Percentiles rank a stretch among this genome's conserved stretches.
Conservation (phyloP, 2,888 invertebrate species). For the Diachrysia chrysitis region DNA sequence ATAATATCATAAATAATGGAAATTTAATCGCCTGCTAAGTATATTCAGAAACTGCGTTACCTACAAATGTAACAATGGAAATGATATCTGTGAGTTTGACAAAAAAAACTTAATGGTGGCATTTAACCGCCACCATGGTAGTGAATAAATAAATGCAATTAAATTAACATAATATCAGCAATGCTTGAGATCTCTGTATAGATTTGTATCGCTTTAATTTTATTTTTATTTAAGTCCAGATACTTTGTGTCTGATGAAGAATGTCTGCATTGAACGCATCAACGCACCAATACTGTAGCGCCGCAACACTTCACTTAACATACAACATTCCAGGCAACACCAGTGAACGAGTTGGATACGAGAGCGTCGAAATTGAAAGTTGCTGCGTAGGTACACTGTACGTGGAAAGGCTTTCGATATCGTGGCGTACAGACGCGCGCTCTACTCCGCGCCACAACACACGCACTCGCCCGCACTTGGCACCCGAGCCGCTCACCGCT, state of each 20-base stretch:
- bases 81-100: neutral
- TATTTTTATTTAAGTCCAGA: neutral
- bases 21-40: too few species aligned
- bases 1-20: too few species aligned
- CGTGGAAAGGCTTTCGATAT: constrained; percentile 52
- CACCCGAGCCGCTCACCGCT: constrained; percentile 39
- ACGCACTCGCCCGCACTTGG: constrained; percentile 62
- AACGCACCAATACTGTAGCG: constrained; percentile 13
- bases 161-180: neutral
- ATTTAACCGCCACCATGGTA: too few species aligned
- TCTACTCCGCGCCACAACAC: constrained; percentile 55
- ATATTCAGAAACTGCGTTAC: too few species aligned
- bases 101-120: neutral
- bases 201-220: neutral
- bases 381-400: constrained; percentile 11
- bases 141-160: too few species aligned
- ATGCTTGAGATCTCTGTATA: neutral
- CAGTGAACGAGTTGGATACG: constrained; percentile 39
- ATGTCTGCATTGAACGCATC: constrained; percentile 18
- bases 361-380: constrained; percentile 55
- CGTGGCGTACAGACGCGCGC: constrained; percentile 20
- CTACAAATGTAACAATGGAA: too few species aligned
- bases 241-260: neutral
- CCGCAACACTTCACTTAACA: constrained; percentile 26
- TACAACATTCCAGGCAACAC: constrained; percentile 24